Evolutionary conservation across 2,888 invertebrate species (phyloP), one percentile per base, ranked within the genome.

Genomic region (Athalia cordata): DNA sequence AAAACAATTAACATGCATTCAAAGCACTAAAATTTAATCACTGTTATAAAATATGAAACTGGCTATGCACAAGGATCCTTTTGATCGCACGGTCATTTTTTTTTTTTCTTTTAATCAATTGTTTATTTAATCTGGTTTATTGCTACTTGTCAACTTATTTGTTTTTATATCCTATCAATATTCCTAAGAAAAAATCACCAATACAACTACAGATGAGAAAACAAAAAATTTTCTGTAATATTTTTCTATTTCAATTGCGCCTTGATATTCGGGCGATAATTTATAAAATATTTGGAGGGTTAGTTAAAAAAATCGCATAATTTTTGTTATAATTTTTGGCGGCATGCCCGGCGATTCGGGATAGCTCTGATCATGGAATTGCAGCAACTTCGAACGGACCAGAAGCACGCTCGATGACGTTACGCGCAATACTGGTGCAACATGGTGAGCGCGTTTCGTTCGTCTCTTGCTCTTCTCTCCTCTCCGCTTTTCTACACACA

Each of bases 371-470:
- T 29, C 29, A 29, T 29, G 2, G 29, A 29, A 29, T 29, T 29
- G 29, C 29, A 29, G 29, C 29, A 29, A 29, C 29, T 29, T 29
- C 29, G 29, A 29, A 29, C 29, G 67, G 7, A 55, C 61, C 29
- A 80, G 79, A 81, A 76, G 80, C 83, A 79, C 80, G 80, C 81
- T 79, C 81, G 79, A 78, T 83, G 83, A 85, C 82, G 86, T 85
- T 81, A 80, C 85, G 88, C 87, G 84, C 86, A 82, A 87, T 82
- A 87, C 87, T 87, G 29, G 29, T 29, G 87, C 77, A 82, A 77
- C 76, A 82, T 79, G 76, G 78, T 79, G 50, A 75, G 70, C 55
- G 66, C 62, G 79, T 78, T 62, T 45, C 79, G 65, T 59, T 50
- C 29, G 29, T 29, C 29, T 29, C 29, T 29, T 29, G 29, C 29